These are phyloP conservation scores for Bombus superbus DNA, from an alignment of 1,140 invertebrate species.

Conservation along the genomic window DNA sequence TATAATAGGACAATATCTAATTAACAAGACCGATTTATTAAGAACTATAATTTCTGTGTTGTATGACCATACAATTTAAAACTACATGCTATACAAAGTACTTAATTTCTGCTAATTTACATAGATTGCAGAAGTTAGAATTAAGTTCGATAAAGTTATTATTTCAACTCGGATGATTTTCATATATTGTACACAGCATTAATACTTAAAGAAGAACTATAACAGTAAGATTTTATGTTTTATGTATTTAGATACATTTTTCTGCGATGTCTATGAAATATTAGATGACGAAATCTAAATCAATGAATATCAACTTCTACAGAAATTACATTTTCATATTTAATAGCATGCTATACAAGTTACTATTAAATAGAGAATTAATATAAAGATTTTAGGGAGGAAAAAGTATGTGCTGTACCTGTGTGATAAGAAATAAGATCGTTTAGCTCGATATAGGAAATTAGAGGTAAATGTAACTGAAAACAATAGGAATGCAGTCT, in stretches of 20 bases:
- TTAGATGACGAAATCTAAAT: slow-evolving; percentile 2
- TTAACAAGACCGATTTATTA: neutral
- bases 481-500: slow-evolving; percentile 18
- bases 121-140: neutral
- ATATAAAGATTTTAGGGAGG: slow-evolving; percentile 45
- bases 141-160: slow-evolving; percentile 11
- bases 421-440: slow-evolving; percentile 45
- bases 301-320: slow-evolving; percentile 32
- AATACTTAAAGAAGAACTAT: neutral
- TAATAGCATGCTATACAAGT: slow-evolving; percentile 50
- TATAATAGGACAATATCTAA: slow-evolving; percentile 16
- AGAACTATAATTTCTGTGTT: slow-evolving; percentile 2
- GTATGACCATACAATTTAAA: neutral
- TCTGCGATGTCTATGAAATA: slow-evolving; percentile 30
- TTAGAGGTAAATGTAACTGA: slow-evolving; percentile 30
- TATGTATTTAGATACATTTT: neutral
- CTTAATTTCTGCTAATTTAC: slow-evolving; percentile 8
- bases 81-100: neutral
- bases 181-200: neutral
- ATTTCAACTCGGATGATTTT: neutral
- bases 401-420: slow-evolving; percentile 60
- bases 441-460: slow-evolving; percentile 36
- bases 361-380: slow-evolving; percentile 44
- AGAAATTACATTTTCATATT: slow-evolving; percentile 55
- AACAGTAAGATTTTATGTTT: slow-evolving; percentile 9